These are phyloP conservation scores for Umimayanthus kanabou DNA, from an alignment of 92 coral and sea anemone genomes.

Conservation along the genomic window DNA sequence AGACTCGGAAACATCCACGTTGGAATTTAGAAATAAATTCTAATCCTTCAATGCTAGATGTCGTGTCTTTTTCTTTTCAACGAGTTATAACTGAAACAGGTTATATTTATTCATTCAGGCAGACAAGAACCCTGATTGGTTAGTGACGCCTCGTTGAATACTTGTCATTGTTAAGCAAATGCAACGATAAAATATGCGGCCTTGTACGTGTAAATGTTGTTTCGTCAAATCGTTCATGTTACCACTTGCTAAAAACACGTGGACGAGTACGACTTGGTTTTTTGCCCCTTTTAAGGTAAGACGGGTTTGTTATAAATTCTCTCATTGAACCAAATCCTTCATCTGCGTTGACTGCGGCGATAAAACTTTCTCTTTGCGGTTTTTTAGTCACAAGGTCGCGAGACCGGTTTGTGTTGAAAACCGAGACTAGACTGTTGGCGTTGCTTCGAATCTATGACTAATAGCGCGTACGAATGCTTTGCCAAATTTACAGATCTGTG, in stretches of 20 bases:
- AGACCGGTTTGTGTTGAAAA: background rate
- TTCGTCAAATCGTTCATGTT: background rate
- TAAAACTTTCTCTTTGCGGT: background rate
- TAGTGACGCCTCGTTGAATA: background rate
- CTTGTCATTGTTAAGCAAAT: background rate
- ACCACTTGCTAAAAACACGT: background rate
- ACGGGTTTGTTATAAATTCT: background rate
- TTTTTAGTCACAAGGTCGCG: background rate
- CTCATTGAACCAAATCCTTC: background rate
- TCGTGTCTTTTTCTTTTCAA: background rate
- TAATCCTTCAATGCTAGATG: background rate
- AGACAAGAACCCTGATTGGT: background rate
- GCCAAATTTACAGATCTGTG: background rate
- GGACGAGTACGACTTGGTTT: background rate
- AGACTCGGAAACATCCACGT: no score
- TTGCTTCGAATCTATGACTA: background rate
- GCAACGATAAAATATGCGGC: background rate
- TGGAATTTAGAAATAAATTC: background rate
- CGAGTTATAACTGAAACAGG: background rate
- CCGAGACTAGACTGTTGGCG: background rate
- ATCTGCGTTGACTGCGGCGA: background rate
- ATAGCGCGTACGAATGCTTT: background rate
- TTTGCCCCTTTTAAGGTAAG: background rate
- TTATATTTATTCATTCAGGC: no score
- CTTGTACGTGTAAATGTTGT: background rate